A percentile compares a stretch with the other conserved stretches of the same genome.
phyloP scores from a whole-genome alignment of 1,140 invertebrate species.

The Temnothorax longispinosus region DNA sequence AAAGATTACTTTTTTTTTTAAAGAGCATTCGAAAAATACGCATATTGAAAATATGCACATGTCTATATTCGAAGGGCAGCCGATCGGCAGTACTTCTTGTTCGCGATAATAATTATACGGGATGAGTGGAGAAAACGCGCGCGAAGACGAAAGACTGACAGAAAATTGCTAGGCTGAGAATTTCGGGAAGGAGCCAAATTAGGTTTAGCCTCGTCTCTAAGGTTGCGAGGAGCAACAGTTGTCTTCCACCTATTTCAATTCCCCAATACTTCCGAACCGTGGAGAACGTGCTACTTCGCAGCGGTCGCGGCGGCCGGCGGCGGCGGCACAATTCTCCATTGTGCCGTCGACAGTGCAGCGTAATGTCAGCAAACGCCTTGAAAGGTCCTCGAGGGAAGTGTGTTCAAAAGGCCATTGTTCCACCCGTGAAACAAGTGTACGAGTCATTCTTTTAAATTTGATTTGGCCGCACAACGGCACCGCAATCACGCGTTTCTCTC shows the following conservation, averaged over 20 bases:
- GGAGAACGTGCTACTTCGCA: slow-evolving; percentile 65
- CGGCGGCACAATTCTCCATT: slow-evolving; percentile 79
- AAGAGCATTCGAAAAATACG: neutral
- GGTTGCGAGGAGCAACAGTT: slow-evolving; percentile 68
- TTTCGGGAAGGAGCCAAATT: slow-evolving; percentile 66
- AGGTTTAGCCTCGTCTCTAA: slow-evolving; percentile 45
- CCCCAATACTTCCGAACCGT: slow-evolving; percentile 71
- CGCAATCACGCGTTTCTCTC: slow-evolving; percentile 46
- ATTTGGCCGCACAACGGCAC: slow-evolving; percentile 75
- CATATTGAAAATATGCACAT: neutral
- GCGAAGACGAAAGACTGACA: slow-evolving; percentile 21
- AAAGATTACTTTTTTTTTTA: neutral
- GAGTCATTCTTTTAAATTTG: slow-evolving; percentile 85
- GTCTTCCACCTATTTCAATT: slow-evolving; percentile 71
- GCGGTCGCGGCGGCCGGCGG: slow-evolving; percentile 56
- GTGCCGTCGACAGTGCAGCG: slow-evolving; percentile 76
- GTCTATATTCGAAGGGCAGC: neutral
- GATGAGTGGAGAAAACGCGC: slow-evolving; percentile 37
- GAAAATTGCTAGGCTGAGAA: slow-evolving; percentile 45
- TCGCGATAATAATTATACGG: slow-evolving; percentile 24
- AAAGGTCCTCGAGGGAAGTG: slow-evolving; percentile 79
- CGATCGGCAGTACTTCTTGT: neutral
- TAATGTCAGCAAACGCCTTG: slow-evolving; percentile 81
- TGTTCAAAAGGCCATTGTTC: slow-evolving; percentile 84
- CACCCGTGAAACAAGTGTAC: slow-evolving; percentile 79